Evolutionary conservation across 30 jellyfish, hydroid and myxozoan genomes (phyloP).

Genomic region (Cassiopea andromeda): DNA sequence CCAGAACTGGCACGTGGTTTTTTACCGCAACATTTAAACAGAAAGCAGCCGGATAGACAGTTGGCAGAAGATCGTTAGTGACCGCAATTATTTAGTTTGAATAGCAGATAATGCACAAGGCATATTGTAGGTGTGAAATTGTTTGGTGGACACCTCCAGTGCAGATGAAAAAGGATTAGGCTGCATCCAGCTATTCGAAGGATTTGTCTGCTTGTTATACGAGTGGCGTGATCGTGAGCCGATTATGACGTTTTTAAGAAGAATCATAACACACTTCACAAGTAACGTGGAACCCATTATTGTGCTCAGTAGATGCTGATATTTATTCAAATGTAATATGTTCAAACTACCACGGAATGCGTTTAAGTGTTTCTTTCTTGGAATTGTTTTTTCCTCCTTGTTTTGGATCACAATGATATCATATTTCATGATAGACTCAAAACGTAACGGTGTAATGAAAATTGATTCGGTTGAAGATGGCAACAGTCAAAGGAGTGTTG

Average conservation of each 20-base stretch:
- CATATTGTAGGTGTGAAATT: too few species aligned
- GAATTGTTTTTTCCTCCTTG: constrained; percentile 6
- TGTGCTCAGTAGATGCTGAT: not conserved
- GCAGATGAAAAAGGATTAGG: too few species aligned
- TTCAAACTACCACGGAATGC: constrained; percentile 26
- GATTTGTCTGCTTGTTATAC: not conserved
- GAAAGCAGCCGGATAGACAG: not conserved
- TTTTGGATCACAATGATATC: constrained; percentile 38
- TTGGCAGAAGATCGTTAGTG: not conserved
- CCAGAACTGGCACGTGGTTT: not conserved
- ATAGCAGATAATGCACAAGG: too few species aligned
- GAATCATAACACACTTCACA: too few species aligned
- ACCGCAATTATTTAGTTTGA: not conserved
- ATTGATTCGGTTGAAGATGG: not conserved
- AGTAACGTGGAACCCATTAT: not conserved
- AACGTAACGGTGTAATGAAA: not conserved
- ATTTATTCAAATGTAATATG: not conserved
- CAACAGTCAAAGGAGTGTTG: not conserved
- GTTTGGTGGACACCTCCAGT: too few species aligned
- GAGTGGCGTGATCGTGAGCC: not conserved
- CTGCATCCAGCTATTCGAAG: not conserved
- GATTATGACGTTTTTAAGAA: not conserved
- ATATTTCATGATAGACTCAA: not conserved
- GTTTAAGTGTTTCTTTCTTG: constrained; percentile 23
- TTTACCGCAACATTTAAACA: not conserved